Base-by-base conservation (phyloP, 2,888 invertebrate species). In the Drosophila setosimentum region DNA sequence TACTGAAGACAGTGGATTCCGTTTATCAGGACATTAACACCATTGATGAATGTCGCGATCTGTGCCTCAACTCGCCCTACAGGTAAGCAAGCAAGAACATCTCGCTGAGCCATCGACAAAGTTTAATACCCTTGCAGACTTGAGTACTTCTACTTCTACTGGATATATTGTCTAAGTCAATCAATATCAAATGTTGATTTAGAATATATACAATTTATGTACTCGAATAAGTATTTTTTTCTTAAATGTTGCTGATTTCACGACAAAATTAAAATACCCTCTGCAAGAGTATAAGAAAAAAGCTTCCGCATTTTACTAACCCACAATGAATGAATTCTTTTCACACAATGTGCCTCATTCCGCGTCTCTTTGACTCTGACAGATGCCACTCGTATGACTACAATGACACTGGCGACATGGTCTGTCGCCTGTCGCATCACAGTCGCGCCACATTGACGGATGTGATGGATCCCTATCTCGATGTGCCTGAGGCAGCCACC, bases 351-450 rank as follows among this genome's bases (percentile, higher is more conserved):
- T 71, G 42, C 33, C 24, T 16, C 35, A 37, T 37, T 18, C 40
- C 16, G 24, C 16, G 24, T 29, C 29, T 51, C 32, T n/a, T 32
- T 21, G 27, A 48, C 8, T 53, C 53, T 50, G 27, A 60, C 53
- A 95, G 96, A 91, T 98, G 98, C 93, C 98, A 98, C 93, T 97
- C 98, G n/a, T 98, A 97, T 93, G 98, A 98, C 93, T 98, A 97
- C 92, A 97, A 97, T 61, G 98, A 98, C 92, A 98, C 98, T 68
- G 98, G 98, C 63, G 98, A 98, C 91, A 96, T 97, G 94, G 98
- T 98, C 57, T 98, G 98, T 94, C 95, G 98, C 84, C 95, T 98
- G 55, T 97, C 97, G 86, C 98, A 98, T 94, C 97, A 98, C 93
- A 96, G 97, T 67, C 95, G 97, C 84, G 96, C 97, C 57, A 97